Evolutionary conservation across 2,888 invertebrate genomes (phyloP), one percentile per base, ranked within the genome.

Genomic region (Carabus problematicus): DNA sequence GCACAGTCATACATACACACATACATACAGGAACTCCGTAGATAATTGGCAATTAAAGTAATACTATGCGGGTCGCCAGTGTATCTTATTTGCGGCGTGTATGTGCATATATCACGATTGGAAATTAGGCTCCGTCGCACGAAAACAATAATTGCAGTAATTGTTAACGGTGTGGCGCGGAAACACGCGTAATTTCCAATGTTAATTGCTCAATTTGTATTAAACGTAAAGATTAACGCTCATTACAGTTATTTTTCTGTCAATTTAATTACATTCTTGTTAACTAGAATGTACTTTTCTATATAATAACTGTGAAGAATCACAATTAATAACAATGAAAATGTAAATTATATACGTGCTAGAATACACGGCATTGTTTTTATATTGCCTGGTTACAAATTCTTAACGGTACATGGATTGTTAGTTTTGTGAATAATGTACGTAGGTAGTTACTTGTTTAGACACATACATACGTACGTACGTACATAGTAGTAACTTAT

Each of bases 291-390:
- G 19, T 18, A 52, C 14, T 0, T 1, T 18, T 52, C 19, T 9
- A 49, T 52, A 14, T 45, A 52, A 52, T 52, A n/a, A 11, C 52
- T 47, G 1, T 16, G 52, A 19, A 59, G 19, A 14, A 42, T 42
- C 19, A 29, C 54, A 52, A 63, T 54, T 63, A 63, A 52, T 54
- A 63, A 63, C 63, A 63, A 63, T 52, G 40, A 42, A 63, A 66
- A 66, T 66, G 66, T 49, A 66, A 66, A 66, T 66, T 54, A 63
- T 39, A 14, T 52, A 39, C 16, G 18, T 47, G 47, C 39, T 41
- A 52, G 54, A 49, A 58, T 47, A 66, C 58, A 47, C 66, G 56
- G 29, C 29, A 3, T 63, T 63, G 63, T 63, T 63, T 29, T 29
- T 29, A 2, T 29, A 29, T 29, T 29, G 29, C 3, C 29, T 29